phyloP scores from a whole-genome alignment of 2,797 vertebrate genomes.

The Lemur catta region DNA sequence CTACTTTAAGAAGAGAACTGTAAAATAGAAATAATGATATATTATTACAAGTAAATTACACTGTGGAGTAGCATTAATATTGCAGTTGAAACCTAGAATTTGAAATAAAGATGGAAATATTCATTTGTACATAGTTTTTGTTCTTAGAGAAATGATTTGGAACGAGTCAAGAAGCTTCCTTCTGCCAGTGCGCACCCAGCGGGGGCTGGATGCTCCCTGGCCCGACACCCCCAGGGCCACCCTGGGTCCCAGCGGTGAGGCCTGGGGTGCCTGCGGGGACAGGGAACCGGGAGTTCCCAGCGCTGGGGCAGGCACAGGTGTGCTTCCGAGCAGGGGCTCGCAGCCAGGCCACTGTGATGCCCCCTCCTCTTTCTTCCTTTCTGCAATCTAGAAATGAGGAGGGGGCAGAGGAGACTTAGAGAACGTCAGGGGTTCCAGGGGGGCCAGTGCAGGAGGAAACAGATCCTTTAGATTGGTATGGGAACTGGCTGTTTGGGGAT shows the following conservation, averaged over 20 bases:
- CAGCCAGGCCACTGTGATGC: no score
- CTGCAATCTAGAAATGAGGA: background rate
- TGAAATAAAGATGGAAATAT: constrained; percentile 87
- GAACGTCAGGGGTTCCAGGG: no score
- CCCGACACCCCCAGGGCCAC: background rate
- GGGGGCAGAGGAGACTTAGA: background rate
- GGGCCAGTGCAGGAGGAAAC: fast-evolving
- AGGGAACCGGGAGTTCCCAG: background rate
- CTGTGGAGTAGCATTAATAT: constrained; percentile 86
- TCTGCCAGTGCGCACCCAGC: background rate
- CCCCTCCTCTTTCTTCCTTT: background rate
- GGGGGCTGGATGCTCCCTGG: background rate
- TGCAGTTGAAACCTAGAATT: constrained; percentile 88
- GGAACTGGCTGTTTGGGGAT: background rate
- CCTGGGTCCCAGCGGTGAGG: background rate
- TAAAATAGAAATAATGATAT: constrained; percentile 88
- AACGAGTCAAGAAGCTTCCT: constrained; percentile 75
- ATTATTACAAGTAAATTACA: constrained; percentile 88
- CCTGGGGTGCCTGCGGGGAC: fast-evolving
- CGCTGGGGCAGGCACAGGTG: fast-evolving
- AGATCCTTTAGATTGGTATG: background rate
- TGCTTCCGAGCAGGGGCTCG: background rate
- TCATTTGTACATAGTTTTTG: constrained; percentile 86
- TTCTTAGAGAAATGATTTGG: constrained; percentile 83
- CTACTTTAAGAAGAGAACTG: constrained; percentile 86